Conservation (phyloP, 2,888 invertebrate species). For the Euspilapteryx auroguttella region DNA sequence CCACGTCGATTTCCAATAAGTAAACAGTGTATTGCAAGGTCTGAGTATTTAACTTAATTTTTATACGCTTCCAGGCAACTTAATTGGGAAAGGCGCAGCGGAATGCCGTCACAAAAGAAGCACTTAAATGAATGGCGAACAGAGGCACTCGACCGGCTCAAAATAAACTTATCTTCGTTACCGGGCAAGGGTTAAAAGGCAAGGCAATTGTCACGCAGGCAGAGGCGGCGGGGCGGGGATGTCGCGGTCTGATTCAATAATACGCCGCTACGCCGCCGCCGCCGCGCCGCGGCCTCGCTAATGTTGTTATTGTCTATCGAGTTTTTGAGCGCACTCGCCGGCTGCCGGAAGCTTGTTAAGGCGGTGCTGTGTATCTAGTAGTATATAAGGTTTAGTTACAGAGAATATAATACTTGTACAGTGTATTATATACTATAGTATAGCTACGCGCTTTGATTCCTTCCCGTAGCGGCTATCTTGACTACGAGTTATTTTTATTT, state of each 20-base stretch:
- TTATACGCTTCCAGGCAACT: too few relatives aligned
- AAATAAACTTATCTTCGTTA: conserved; percentile 59
- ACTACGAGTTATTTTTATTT: too few relatives aligned
- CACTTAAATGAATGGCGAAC: conserved; percentile 46
- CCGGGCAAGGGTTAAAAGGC: conserved; percentile 53
- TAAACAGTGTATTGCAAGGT: conserved; percentile 42
- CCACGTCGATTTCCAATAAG: conserved; percentile 45
- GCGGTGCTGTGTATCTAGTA: too few relatives aligned
- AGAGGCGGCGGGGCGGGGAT: conserved; percentile 17
- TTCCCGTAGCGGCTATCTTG: too few relatives aligned
- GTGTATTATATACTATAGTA: too few relatives aligned
- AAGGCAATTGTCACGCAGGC: conserved; percentile 41
- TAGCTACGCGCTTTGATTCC: too few relatives aligned
- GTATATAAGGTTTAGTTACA: too few relatives aligned
- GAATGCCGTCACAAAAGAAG: conserved; percentile 57
- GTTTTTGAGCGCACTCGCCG: conserved; percentile 33
- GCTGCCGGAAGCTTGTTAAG: too few relatives aligned
- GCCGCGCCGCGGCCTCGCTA: too few relatives aligned
- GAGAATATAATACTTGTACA: too few relatives aligned
- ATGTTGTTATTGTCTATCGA: conserved; percentile 45
- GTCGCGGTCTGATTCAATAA: conserved; percentile 49
- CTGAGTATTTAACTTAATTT: conserved; percentile 60
- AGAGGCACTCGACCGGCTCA: conserved; percentile 49
- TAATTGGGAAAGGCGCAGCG: conserved; percentile 49
- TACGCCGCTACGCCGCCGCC: conserved; percentile 17